A percentile compares a stretch with the other conserved stretches of the same genome.
Evolutionary conservation across 2,113 vertebrate species (phyloP).

Genomic region (Oreocharis arfaki): DNA sequence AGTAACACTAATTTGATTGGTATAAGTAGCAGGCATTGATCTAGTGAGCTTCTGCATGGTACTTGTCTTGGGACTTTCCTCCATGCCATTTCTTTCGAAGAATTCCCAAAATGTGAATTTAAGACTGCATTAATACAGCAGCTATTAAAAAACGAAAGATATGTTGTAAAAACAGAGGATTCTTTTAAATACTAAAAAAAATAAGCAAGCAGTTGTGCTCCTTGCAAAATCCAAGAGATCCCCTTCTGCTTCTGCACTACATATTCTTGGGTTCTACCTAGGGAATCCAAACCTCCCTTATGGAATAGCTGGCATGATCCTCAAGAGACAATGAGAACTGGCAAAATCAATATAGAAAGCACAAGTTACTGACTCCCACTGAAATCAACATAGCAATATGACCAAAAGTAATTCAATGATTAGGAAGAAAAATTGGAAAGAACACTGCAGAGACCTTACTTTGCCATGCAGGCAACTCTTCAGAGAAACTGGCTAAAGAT

Average conservation of each 20-base stretch:
- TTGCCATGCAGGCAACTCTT: neutral
- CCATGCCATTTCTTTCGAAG: neutral
- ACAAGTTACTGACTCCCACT: neutral
- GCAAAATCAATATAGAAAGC: neutral
- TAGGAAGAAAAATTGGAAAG: neutral
- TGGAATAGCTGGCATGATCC: neutral
- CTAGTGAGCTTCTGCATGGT: neutral
- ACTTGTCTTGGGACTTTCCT: neutral
- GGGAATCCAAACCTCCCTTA: neutral
- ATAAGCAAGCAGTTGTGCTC: neutral
- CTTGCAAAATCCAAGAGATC: neutral
- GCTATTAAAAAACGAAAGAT: neutral
- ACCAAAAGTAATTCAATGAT: neutral
- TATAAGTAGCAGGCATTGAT: neutral
- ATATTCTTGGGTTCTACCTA: neutral
- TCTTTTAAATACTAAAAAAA: neutral
- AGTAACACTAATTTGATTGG: neutral
- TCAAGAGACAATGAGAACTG: neutral
- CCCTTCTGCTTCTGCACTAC: neutral
- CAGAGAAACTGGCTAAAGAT: neutral
- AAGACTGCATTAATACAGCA: neutral
- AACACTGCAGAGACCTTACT: accelerated
- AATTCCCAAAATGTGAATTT: neutral
- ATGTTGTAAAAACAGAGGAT: neutral
- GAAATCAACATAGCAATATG: neutral